Evolutionary conservation across 2,113 vertebrate species (phyloP), one percentile per base, ranked within the genome.

Genomic region (Elaphurus davidianus): DNA sequence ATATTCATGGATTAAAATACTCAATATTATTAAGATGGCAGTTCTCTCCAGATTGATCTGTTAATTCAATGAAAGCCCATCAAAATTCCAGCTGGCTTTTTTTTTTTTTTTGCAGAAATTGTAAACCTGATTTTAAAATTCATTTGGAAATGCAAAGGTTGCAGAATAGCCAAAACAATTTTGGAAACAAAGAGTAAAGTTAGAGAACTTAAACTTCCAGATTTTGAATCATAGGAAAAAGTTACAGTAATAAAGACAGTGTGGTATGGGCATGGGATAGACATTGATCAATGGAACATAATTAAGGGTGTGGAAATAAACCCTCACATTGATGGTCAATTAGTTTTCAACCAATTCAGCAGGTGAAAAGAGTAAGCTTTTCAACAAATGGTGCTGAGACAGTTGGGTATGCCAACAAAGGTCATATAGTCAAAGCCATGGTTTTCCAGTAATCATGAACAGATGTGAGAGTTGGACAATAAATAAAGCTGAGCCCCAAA

Each of bases 71-170:
- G 50, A 94, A 90, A 90, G 45, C 8, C 71, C 40, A 25, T 78
- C 40, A 81, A 82, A 67, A 86, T 79, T 28, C n/a, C 40, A 87
- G 27, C 28, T 82, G n/a, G n/a, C 40, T 60, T 45, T 79, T 81
- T 88, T 79, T 30, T 27, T 50, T 43, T 78, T 47, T 33, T 36
- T 33, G 27, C 82, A 91, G 14, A 79, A 83, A 90, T 43, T 90
- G 55, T 83, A 62, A 74, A 74, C 33, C 15, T 8, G 28, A 83
- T 78, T 60, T 93, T 89, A 60, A 94, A 90, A 89, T 94, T 55
- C 30, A 83, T 50, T 23, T 50, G 33, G 78, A 94, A 97, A 74
- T 45, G 30, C 5, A 79, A 67, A 55, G 36, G 21, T 76, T 25
- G 7, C 47, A 57, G 50, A 82, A 60, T 23, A 85, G 57, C 50